These are phyloP conservation scores for Cricetomys ansorgei DNA, from an alignment of 2,113 vertebrate species.

Conservation along the genomic window DNA sequence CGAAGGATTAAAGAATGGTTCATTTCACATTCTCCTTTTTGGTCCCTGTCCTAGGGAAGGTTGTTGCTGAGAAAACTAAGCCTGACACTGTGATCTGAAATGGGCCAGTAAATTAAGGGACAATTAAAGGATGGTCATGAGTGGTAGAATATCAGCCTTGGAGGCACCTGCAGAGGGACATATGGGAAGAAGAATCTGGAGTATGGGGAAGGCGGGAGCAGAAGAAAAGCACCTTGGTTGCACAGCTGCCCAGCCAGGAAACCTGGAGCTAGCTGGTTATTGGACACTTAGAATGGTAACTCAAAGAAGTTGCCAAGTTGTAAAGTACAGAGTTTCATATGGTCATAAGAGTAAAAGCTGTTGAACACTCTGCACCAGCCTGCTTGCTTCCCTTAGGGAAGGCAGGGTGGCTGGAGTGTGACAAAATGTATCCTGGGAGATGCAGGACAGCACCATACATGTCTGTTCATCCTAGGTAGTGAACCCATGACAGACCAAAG, in stretches of 20 bases:
- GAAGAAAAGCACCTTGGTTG: neutral
- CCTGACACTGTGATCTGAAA: neutral
- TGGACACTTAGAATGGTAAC: neutral
- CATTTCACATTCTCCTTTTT: neutral
- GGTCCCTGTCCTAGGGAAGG: neutral
- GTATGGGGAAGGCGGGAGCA: neutral
- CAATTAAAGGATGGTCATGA: neutral
- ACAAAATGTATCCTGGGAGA: neutral
- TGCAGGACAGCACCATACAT: neutral
- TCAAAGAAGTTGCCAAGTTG: neutral
- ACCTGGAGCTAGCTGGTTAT: neutral
- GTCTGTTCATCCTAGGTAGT: neutral
- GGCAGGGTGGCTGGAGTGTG: neutral
- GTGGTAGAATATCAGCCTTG: neutral
- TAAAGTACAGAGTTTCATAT: neutral
- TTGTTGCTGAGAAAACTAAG: neutral
- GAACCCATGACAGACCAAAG: neutral
- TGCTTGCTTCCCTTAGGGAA: neutral
- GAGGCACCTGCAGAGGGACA: neutral
- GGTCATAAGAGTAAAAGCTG: neutral
- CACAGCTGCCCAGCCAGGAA: neutral
- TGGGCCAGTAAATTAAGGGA: neutral
- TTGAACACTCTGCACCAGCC: neutral
- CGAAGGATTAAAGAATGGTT: neutral
- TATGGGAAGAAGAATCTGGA: neutral